A percentile compares a stretch with the other conserved stretches of the same genome.
Evolutionary conservation across 2,113 vertebrate species (phyloP).

Genomic region (Ondatra zibethicus): DNA sequence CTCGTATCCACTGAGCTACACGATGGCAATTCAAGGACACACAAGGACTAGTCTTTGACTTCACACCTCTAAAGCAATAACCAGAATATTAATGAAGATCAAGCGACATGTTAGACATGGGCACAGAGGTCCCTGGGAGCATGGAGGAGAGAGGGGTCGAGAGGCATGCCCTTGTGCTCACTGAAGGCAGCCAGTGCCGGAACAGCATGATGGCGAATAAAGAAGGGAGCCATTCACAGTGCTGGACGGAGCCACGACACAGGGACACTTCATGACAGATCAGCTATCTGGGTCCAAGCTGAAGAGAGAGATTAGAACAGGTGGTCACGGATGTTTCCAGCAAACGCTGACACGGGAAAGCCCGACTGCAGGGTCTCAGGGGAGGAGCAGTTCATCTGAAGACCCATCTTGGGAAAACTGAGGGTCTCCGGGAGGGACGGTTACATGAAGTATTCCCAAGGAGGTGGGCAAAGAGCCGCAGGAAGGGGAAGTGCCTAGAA

Average conservation of each 20-base stretch:
- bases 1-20: not conserved
- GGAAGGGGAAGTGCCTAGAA: not conserved
- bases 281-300: not conserved
- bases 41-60: not conserved
- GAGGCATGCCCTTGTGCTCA: not conserved
- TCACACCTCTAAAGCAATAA: not conserved
- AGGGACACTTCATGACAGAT: not conserved
- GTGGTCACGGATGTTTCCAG: not conserved
- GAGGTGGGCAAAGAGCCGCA: not conserved
- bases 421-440: not conserved
- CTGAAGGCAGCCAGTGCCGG: not conserved
- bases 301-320: not conserved
- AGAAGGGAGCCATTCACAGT: not conserved
- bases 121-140: no score
- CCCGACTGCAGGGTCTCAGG: not conserved
- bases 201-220: not conserved
- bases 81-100: fast-evolving
- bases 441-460: not conserved
- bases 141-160: not conserved
- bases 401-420: not conserved
- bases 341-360: not conserved
- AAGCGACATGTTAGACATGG: no score
- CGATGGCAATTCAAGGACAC: not conserved
- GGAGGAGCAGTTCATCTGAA: not conserved
- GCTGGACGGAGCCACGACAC: no score